These are phyloP conservation scores for Eupithecia pulchellata DNA, from an alignment of 2,888 invertebrate genomes.

Conservation along the genomic window DNA sequence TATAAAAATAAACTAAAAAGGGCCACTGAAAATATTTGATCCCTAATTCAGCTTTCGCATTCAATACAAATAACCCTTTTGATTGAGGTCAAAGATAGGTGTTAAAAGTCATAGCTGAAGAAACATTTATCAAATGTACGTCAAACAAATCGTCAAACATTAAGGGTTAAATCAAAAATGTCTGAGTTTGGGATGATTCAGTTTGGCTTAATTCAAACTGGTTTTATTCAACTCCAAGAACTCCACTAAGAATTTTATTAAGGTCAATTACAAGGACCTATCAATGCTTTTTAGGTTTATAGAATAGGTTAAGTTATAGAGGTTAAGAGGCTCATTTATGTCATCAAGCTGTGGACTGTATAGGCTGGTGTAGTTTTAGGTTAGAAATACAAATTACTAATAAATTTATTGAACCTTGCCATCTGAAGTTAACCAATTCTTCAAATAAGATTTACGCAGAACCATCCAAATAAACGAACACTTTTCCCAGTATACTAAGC, in stretches of 20 bases:
- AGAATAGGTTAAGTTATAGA: neutral
- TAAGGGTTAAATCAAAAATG: slow-evolving; percentile 7
- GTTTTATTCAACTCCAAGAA: neutral
- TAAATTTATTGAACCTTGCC: too few species aligned
- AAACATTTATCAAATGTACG: slow-evolving; percentile 11
- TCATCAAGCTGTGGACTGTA: neutral
- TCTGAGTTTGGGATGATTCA: neutral
- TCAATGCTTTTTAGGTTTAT: neutral
- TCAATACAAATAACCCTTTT: slow-evolving; percentile 11
- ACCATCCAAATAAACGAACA: neutral
- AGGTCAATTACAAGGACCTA: neutral
- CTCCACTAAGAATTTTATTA: neutral
- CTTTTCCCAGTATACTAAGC: neutral
- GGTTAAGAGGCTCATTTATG: too few species aligned
- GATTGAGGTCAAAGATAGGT: slow-evolving; percentile 14
- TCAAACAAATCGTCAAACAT: slow-evolving; percentile 11
- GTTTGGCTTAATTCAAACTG: slow-evolving; percentile 9
- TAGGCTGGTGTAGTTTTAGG: neutral
- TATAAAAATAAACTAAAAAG: neutral
- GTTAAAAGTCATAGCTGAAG: slow-evolving; percentile 8
- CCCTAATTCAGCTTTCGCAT: slow-evolving; percentile 6
- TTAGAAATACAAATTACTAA: neutral
- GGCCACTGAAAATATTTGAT: neutral
- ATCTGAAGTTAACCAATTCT: neutral
- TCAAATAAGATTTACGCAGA: neutral